Evolutionary conservation across 2,888 invertebrate species (phyloP).

Genomic region (Steinernema carpocapsae): DNA sequence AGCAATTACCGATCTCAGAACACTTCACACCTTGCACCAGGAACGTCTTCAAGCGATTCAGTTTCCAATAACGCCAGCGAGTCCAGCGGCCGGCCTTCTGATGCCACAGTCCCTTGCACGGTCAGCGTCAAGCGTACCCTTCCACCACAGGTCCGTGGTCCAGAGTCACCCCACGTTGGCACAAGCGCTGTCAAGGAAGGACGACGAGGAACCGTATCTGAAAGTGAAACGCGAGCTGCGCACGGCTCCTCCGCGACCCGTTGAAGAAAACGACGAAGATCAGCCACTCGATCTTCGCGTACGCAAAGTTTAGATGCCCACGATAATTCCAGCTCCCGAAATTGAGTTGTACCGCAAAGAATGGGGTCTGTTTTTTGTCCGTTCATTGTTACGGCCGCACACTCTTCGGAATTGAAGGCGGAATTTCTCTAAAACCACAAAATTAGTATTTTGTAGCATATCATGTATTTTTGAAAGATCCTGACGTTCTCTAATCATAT

Average conservation of each 20-base stretch:
- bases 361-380: slow-evolving; percentile 9
- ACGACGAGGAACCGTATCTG: too few species aligned
- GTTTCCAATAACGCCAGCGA: neutral
- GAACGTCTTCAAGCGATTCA: slow-evolving; percentile 14
- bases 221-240: too few species aligned
- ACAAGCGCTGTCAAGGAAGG: too few species aligned
- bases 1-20: slow-evolving; percentile 11
- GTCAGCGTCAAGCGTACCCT: slow-evolving; percentile 3
- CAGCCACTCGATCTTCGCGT: slow-evolving; percentile 54
- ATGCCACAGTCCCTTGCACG: neutral
- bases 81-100: neutral
- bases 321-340: neutral
- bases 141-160: neutral
- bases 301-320: slow-evolving; percentile 41
- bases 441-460: slow-evolving; percentile 9
- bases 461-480: neutral
- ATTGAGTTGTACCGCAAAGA: slow-evolving; percentile 3
- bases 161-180: too few species aligned
- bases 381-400: slow-evolving; percentile 56
- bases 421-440: slow-evolving; percentile 53
- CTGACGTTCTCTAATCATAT: neutral
- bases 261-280: slow-evolving; percentile 44
- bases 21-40: slow-evolving; percentile 23
- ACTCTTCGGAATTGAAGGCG: slow-evolving; percentile 57
- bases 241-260: neutral